Evolutionary conservation across 1,140 invertebrate genomes (phyloP), one percentile per base, ranked within the genome.

Genomic region (Drosophila burlai): DNA sequence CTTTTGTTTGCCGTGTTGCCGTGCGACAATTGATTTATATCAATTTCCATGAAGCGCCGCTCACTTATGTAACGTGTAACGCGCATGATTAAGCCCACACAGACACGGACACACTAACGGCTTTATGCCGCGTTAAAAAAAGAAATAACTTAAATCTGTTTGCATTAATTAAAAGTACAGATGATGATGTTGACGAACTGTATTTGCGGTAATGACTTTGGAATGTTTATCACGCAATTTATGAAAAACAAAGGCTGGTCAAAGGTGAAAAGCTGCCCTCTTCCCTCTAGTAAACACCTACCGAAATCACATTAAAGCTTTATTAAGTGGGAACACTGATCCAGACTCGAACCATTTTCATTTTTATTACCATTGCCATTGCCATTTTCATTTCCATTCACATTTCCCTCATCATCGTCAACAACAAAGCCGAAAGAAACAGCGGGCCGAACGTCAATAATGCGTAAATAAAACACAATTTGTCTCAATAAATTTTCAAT

Each of bases 401-500:
- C 40, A 67, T 67, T 52, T 54, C 18, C 49, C 36, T 40, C 64
- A 55, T 68, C 64, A 57, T 38, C 24, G 7, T 29, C 24, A 6
- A 15, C 38, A 26, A 29, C 45, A 54, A 68, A 31, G 60, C 50
- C 46, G 46, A 71, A 52, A 16, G 50, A 45, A 58, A 49, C 43
- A 24, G 31, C 42, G 38, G 50, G 21, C 40, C 61, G 64, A 68
- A 71, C 67, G 84, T 72, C 84, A 89, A 89, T 90, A 90, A 90
- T 84, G 72, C 81, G 81, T 74, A 85, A 90, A 90, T 90, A 90
- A 90, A 90, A 90, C 79, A 90, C 85, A 90, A 90, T 90, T 90
- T 90, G 79, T 90, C 85, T 90, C 85, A 90, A 90, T 90, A 91
- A 90, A 90, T 90, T 90, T 90, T 90, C 85, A 90, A 90, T 90